Conservation (phyloP, 1,140 invertebrate genomes). For the Euura saliciscinereae region DNA sequence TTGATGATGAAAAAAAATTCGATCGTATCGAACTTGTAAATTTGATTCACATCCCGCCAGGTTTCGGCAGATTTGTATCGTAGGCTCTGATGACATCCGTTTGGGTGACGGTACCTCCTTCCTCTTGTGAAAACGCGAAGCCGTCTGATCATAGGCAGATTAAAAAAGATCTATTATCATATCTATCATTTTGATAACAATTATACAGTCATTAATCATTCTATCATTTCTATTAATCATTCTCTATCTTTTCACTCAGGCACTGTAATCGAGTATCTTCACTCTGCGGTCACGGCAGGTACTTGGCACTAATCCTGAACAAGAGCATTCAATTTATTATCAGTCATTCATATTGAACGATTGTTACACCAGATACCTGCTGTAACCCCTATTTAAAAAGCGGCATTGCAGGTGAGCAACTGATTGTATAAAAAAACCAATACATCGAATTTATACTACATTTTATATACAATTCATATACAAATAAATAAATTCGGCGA, state of each 20-base stretch:
- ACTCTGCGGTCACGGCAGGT: neutral
- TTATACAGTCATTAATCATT: too few species aligned
- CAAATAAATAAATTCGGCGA: too few species aligned
- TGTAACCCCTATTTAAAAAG: neutral
- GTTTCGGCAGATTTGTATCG: conserved; percentile 87
- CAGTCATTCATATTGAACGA: neutral
- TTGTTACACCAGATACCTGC: neutral
- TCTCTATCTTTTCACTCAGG: too few species aligned
- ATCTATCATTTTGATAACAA: too few species aligned
- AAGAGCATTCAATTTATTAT: too few species aligned
- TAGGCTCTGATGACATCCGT: conserved; percentile 91
- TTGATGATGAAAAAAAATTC: too few species aligned
- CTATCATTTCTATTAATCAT: too few species aligned
- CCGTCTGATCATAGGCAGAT: conserved; percentile 74
- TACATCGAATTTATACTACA: too few species aligned
- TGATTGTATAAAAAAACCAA: neutral
- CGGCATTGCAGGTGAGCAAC: conserved; percentile 1
- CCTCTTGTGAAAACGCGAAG: conserved; percentile 99
- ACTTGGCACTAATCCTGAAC: neutral
- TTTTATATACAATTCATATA: too few species aligned
- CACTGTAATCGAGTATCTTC: too few species aligned
- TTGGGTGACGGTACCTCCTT: conserved; percentile 92
- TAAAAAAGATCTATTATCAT: conserved; percentile 10
- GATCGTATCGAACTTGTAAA: neutral
- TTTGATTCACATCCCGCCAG: conserved; percentile 70